phyloP scores from a whole-genome alignment of 1,140 invertebrate species.

The Coelopa frigida region DNA sequence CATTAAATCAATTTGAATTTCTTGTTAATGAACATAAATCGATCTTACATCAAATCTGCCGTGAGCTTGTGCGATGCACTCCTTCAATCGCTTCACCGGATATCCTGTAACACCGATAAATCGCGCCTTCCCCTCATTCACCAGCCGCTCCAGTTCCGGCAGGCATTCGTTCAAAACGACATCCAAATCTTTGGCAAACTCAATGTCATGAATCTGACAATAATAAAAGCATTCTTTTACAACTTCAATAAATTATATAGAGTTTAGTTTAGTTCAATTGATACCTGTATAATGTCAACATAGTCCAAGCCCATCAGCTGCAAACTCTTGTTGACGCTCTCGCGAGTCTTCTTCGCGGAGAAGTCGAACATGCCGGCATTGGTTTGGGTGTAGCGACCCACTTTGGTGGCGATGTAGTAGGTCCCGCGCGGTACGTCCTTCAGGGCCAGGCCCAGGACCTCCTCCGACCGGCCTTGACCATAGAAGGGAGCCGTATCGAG shows the following conservation, averaged over 20 bases:
- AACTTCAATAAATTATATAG: slow-evolving; percentile 18
- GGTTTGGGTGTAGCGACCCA: slow-evolving; percentile 72
- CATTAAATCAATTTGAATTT: slow-evolving; percentile 23
- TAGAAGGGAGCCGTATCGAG: slow-evolving; percentile 90
- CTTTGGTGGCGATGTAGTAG: slow-evolving; percentile 91
- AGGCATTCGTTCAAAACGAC: slow-evolving; percentile 79
- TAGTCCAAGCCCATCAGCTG: slow-evolving; percentile 68
- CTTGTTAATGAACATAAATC: no score
- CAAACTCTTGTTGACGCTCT: slow-evolving; percentile 74
- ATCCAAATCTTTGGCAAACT: slow-evolving; percentile 74
- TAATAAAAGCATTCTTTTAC: slow-evolving; percentile 1
- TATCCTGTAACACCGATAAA: slow-evolving; percentile 87
- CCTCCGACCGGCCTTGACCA: slow-evolving; percentile 77
- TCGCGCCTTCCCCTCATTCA: slow-evolving; percentile 67
- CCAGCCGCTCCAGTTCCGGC: slow-evolving; percentile 66
- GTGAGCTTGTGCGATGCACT: slow-evolving; percentile 56
- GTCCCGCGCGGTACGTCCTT: slow-evolving; percentile 67
- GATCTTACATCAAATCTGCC: slow-evolving; percentile 33
- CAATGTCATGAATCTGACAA: slow-evolving; percentile 78
- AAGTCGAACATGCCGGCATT: slow-evolving; percentile 81
- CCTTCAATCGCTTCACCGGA: slow-evolving; percentile 65
- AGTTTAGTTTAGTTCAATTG: no score
- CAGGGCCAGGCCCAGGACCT: slow-evolving; percentile 73
- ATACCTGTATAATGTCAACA: slow-evolving; percentile 82
- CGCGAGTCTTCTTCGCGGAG: slow-evolving; percentile 61